Base-by-base conservation (phyloP, 2,113 vertebrate species). In the Psilopsiagon aymara region DNA sequence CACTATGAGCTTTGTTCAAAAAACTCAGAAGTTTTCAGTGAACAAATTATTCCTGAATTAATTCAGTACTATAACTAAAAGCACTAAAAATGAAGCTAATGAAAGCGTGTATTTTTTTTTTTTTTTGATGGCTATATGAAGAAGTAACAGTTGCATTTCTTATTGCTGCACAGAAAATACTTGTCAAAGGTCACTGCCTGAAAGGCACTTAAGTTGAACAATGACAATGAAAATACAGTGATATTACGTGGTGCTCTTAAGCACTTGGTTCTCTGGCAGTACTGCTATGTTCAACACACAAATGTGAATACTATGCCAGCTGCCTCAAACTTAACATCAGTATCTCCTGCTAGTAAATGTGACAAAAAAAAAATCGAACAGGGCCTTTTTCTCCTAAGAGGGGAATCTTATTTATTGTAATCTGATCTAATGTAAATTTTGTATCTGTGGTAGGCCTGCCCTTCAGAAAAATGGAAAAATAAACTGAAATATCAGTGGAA, bases 401-500 rank as follows among this genome's bases (percentile, higher is more conserved):
- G 49, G 31, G 25, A 95, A 93, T 76, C 44, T 82, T 94, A 86
- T 82, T 94, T 46, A 92, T 53, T 91, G 49, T 55, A 95, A 96
- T 93, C 78, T 96, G 91, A 92, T 94, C 31, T 86, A 93, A 89
- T 13, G 49, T 63, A 9, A 69, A 86, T 95, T 71, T 55, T 92
- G 71, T 85, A 76, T 39, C 90, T 21, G 28, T 91, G 76, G 67
- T 86, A 90, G 82, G 80, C 64, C 44, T 86, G 47, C 55, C 46
- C 53, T 95, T 35, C 59, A 93, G 33, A 89, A 53, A 25, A 88
- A 85, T 67, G 76, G 82, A 29, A 82, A 28, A 84, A 90, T n/a
- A 91, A 64, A 64, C 2, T 57, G 43, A 88, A 95, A 94, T 94
- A 64, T 74, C 17, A 87, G 55, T 33, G 7, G 29, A 81, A 93